These are phyloP conservation scores for Varanus salvator DNA, from an alignment of 2,113 vertebrate genomes.

Conservation along the genomic window DNA sequence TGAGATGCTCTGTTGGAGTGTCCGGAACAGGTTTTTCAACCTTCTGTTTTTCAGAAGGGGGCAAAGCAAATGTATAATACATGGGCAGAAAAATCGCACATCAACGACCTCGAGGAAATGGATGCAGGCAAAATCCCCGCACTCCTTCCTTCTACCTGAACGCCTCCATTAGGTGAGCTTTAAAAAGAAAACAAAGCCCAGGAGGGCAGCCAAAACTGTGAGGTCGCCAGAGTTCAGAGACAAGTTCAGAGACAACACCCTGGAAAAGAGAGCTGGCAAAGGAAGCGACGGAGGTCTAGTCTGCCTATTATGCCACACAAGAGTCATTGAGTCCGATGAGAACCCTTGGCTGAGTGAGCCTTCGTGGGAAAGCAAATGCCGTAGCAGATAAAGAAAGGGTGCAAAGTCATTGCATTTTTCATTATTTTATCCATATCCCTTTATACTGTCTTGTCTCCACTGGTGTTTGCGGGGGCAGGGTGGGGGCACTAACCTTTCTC, in stretches of 20 bases:
- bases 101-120: neutral
- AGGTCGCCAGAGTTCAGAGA: neutral
- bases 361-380: neutral
- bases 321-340: too few relatives aligned
- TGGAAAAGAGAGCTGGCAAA: neutral
- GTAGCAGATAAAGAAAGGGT: neutral
- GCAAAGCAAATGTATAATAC: neutral
- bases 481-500: too few relatives aligned
- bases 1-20: neutral
- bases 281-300: neutral
- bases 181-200: too few relatives aligned
- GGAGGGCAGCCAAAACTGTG: neutral
- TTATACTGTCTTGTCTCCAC: neutral
- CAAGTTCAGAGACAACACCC: neutral
- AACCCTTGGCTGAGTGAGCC: neutral
- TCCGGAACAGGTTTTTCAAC: neutral
- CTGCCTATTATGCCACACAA: too few relatives aligned
- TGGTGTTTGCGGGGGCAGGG: too few relatives aligned
- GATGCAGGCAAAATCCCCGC: neutral
- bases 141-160: neutral
- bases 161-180: neutral
- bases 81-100: neutral
- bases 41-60: neutral
- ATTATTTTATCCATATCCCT: neutral
- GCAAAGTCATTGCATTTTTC: neutral